Conservation (phyloP, 2,113 vertebrate genomes). For the Pagrus major region DNA sequence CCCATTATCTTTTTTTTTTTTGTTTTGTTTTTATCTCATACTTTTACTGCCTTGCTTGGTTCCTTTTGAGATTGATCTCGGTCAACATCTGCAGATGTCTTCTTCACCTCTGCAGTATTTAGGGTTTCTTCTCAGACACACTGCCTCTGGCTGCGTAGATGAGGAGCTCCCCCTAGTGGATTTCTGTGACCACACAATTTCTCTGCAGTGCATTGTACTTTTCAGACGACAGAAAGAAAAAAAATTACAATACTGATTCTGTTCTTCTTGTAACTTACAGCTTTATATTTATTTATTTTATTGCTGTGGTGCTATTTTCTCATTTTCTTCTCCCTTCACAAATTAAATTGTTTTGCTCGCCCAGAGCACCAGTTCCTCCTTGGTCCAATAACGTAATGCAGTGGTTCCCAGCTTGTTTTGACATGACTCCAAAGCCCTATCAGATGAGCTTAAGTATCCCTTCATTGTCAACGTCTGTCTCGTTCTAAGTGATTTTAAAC, state of each 20-base stretch:
- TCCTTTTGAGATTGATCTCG: conserved; percentile 22
- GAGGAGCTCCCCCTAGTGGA: conserved; percentile 78
- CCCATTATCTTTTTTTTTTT: not conserved
- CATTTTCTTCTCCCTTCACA: not conserved
- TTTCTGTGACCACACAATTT: conserved; percentile 6
- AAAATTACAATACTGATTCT: not conserved
- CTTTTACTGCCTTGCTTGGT: not conserved
- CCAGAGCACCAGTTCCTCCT: not conserved
- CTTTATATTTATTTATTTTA: not conserved
- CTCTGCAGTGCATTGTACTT: conserved; percentile 1
- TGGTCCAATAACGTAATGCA: not conserved
- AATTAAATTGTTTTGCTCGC: not conserved
- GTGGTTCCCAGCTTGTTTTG: not conserved
- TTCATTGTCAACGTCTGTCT: not conserved
- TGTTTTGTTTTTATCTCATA: not conserved
- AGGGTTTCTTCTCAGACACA: conserved; percentile 10
- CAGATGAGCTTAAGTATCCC: not conserved
- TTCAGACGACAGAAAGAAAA: not conserved
- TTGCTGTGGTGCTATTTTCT: not conserved
- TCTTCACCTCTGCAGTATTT: conserved; percentile 66
- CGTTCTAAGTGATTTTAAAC: not conserved
- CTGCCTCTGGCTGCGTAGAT: conserved; percentile 42
- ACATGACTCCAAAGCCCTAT: not conserved
- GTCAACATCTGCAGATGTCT: conserved; percentile 55
- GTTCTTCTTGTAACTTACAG: not conserved